Conservation (phyloP, 1,140 invertebrate genomes). For the Brachionus plicatilis region DNA sequence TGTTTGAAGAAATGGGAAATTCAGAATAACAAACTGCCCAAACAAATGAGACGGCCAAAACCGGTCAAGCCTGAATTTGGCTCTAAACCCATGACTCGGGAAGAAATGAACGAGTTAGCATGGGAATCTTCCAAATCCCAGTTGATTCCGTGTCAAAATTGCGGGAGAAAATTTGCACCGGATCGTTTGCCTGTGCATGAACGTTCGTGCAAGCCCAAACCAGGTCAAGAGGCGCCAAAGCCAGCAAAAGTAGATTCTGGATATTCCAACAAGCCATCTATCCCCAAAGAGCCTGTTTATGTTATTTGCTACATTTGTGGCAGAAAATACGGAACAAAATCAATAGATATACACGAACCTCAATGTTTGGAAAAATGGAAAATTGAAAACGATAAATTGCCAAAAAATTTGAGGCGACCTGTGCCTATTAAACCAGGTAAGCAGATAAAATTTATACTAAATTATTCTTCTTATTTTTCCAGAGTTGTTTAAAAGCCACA, state of each 20-base stretch:
- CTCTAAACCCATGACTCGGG: neutral
- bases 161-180: slow-evolving; percentile 65
- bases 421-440: slow-evolving; percentile 62
- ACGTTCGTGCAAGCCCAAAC: slow-evolving; percentile 60
- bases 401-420: slow-evolving; percentile 59
- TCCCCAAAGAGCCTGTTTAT: slow-evolving; percentile 35
- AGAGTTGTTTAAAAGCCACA: neutral
- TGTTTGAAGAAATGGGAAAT: slow-evolving; percentile 61
- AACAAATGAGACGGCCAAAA: slow-evolving; percentile 57
- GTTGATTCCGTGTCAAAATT: slow-evolving; percentile 64
- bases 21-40: slow-evolving; percentile 62
- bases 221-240: neutral
- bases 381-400: slow-evolving; percentile 64
- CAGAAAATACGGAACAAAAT: slow-evolving; percentile 69
- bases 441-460: neutral
- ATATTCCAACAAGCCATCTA: neutral
- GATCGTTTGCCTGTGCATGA: slow-evolving; percentile 66
- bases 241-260: neutral
- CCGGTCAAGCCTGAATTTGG: slow-evolving; percentile 58
- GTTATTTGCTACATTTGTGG: slow-evolving; percentile 65
- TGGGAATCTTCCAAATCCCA: slow-evolving; percentile 56
- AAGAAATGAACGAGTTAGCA: slow-evolving; percentile 42
- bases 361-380: slow-evolving; percentile 72
- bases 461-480: too few species aligned
- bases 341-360: slow-evolving; percentile 70